A percentile compares a stretch with the other conserved stretches of the same genome.
phyloP scores from a whole-genome alignment of 1,140 invertebrate species.

The Drosophila biarmipes region DNA sequence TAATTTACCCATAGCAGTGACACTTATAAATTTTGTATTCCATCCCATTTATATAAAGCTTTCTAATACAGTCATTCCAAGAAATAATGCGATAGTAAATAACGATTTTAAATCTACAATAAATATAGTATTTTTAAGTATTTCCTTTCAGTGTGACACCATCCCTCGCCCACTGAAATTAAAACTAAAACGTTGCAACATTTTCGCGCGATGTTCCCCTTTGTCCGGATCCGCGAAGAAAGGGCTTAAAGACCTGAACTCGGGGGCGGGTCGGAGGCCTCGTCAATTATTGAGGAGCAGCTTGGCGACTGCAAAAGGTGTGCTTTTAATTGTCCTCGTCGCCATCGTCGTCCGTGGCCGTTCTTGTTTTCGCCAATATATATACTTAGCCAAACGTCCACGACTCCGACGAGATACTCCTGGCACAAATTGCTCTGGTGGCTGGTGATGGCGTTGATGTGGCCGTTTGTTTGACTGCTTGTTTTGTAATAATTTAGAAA shows the following conservation, averaged over 20 bases:
- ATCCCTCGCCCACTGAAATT: constrained; percentile 37
- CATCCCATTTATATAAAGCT: no score
- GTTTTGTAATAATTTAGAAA: constrained; percentile 81
- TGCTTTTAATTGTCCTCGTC: constrained; percentile 77
- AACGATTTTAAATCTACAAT: no score
- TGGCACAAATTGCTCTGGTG: constrained; percentile 67
- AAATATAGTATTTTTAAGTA: not conserved
- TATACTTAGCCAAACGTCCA: constrained; percentile 66
- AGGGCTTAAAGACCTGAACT: not conserved
- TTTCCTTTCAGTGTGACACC: constrained; percentile 4
- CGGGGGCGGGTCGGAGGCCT: constrained; percentile 32
- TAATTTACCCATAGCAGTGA: no score
- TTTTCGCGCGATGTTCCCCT: constrained; percentile 67
- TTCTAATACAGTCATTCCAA: no score
- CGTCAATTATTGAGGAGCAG: constrained; percentile 76
- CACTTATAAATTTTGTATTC: no score
- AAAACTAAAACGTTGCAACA: constrained; percentile 76
- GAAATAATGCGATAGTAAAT: no score
- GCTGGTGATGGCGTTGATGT: constrained; percentile 42
- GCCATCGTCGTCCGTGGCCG: constrained; percentile 33
- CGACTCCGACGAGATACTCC: constrained; percentile 43
- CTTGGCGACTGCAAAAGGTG: constrained; percentile 70
- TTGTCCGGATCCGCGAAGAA: constrained; percentile 19
- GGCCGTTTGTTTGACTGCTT: constrained; percentile 68
- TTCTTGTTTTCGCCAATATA: constrained; percentile 45